phyloP scores from a whole-genome alignment of 1,140 invertebrate genomes.

The Conus betulinus region DNA sequence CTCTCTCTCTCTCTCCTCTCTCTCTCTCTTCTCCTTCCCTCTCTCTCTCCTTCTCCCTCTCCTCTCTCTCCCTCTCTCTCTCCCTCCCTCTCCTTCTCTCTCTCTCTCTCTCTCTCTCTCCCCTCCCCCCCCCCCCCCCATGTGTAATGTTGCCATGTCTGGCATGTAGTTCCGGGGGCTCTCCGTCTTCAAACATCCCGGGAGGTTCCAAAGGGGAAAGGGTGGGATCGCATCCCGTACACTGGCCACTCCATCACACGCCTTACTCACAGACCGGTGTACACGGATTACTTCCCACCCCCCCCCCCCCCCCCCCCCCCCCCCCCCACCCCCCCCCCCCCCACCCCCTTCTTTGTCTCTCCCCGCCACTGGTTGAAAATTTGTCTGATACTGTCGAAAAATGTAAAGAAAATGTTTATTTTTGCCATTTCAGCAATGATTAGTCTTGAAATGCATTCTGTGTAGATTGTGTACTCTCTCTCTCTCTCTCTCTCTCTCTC shows the following conservation, averaged over 20 bases:
- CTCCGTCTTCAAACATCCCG: background rate
- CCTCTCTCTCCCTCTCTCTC: background rate
- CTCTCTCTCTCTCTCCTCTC: background rate
- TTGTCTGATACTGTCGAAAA: too few relatives aligned
- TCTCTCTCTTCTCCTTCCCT: background rate
- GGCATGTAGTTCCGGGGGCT: background rate
- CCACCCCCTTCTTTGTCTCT: too few relatives aligned
- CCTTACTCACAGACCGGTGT: background rate
- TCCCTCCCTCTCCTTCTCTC: background rate
- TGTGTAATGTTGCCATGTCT: background rate
- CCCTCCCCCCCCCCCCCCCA: background rate
- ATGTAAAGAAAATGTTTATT: too few relatives aligned
- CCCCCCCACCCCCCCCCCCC: background rate
- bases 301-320: background rate
- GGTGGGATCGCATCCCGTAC: background rate
- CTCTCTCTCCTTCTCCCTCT: background rate
- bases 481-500: too few relatives aligned
- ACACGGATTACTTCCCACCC: background rate
- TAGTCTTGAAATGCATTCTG: too few relatives aligned
- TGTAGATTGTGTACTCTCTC: too few relatives aligned
- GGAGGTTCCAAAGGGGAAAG: background rate
- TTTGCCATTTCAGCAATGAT: too few relatives aligned
- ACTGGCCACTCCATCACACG: background rate
- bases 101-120: background rate
- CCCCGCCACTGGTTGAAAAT: too few relatives aligned